phyloP scores from a whole-genome alignment of 2,797 vertebrate genomes.

The Gouania willdenowi region DNA sequence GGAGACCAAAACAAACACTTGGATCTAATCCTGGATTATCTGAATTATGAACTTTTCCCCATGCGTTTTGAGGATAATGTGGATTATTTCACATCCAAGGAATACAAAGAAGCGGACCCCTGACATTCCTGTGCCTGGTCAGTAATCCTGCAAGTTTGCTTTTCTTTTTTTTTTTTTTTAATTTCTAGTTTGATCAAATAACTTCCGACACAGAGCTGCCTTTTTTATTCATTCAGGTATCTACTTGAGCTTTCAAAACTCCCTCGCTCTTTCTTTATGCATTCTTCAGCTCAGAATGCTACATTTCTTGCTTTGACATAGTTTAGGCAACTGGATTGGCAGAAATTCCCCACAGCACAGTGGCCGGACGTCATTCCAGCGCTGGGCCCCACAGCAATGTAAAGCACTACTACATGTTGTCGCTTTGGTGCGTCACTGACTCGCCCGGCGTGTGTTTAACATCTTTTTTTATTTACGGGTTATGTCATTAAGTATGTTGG shows the following conservation, averaged over 20 bases:
- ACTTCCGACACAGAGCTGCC: too few species aligned
- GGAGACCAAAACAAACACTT: slow-evolving; percentile 10
- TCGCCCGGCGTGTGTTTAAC: too few species aligned
- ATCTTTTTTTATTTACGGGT: too few species aligned
- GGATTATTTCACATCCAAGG: slow-evolving; percentile 28
- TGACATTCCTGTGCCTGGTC: slow-evolving; percentile 33
- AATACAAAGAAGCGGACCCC: slow-evolving; percentile 31
- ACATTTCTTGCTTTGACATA: slow-evolving; percentile 48
- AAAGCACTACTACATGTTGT: slow-evolving; percentile 16
- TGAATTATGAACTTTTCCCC: slow-evolving; percentile 1
- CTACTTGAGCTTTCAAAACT: slow-evolving; percentile 37
- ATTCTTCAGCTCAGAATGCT: slow-evolving; percentile 20
- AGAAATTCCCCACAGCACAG: slow-evolving; percentile 34
- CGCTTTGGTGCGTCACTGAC: slow-evolving; percentile 14
- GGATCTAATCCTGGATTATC: slow-evolving; percentile 36
- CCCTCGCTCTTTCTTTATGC: slow-evolving; percentile 18
- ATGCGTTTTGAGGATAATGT: slow-evolving; percentile 49
- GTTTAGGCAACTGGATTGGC: slow-evolving; percentile 24
- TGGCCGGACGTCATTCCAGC: slow-evolving; percentile 14
- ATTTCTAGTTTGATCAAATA: too few species aligned
- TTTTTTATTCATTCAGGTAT: too few species aligned
- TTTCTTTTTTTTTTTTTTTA: too few species aligned
- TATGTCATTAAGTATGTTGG: too few species aligned
- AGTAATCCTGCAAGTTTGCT: slow-evolving; percentile 17
- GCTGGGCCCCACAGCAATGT: slow-evolving; percentile 16